Conservation (phyloP, 2,797 vertebrate species). For the Helicolenus hilgendorfi region DNA sequence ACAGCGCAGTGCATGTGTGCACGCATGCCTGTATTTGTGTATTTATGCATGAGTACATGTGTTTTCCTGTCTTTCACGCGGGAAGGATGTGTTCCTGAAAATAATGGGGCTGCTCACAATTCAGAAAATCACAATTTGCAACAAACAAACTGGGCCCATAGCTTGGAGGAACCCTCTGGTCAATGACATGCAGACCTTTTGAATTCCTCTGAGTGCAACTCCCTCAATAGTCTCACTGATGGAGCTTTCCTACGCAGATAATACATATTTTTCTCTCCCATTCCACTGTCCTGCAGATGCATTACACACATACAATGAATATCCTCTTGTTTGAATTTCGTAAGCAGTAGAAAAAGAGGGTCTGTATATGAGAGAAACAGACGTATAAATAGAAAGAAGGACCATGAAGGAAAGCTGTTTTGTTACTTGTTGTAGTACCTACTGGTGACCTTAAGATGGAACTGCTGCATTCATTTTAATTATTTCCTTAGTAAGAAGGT, state of each 20-base stretch:
- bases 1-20: not conserved
- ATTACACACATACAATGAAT: constrained; percentile 53
- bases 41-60: constrained; percentile 34
- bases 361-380: constrained; percentile 16
- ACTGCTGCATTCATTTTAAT: constrained; percentile 86
- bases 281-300: constrained; percentile 43
- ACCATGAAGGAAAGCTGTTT: constrained; percentile 15
- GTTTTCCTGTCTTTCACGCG: constrained; percentile 20
- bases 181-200: constrained; percentile 89
- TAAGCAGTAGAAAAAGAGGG: constrained; percentile 27
- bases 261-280: constrained; percentile 54
- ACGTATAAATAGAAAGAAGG: not conserved
- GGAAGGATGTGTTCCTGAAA: constrained; percentile 30
- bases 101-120: constrained; percentile 38
- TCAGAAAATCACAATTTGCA: constrained; percentile 69
- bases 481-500: not conserved
- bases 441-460: constrained; percentile 86
- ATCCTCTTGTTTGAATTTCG: constrained; percentile 64
- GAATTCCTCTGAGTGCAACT: constrained; percentile 84
- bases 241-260: constrained; percentile 62
- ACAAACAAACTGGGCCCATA: constrained; percentile 70
- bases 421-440: constrained; percentile 78
- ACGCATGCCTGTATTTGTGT: constrained; percentile 11
- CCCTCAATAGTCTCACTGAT: constrained; percentile 78
- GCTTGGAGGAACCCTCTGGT: constrained; percentile 81